Evolutionary conservation across 2,888 invertebrate species (phyloP).

Genomic region (Hedya salicella): DNA sequence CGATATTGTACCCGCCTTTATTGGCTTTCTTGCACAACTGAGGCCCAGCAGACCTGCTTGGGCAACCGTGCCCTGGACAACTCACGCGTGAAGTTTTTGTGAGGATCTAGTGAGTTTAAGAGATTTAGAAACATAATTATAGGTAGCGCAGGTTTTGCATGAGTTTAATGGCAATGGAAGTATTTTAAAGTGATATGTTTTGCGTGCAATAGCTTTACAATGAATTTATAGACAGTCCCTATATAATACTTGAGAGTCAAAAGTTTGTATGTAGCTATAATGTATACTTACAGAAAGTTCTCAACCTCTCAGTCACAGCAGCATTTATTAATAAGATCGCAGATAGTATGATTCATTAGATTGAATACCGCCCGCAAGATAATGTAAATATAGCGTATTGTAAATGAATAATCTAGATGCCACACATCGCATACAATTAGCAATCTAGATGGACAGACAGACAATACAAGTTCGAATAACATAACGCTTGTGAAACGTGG

Average conservation of each 20-base stretch:
- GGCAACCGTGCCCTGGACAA: constrained; percentile 28
- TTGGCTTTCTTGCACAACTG: constrained; percentile 33
- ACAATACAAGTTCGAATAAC: constrained; percentile 30
- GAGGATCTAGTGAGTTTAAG: constrained; percentile 27
- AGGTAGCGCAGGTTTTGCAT: neutral
- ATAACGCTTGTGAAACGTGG: constrained; percentile 32
- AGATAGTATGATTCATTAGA: neutral
- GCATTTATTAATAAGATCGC: constrained; percentile 1
- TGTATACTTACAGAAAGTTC: neutral
- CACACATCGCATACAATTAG: constrained; percentile 30
- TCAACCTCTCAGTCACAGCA: neutral
- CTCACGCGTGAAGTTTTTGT: constrained; percentile 38
- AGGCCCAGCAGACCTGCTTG: constrained; percentile 24
- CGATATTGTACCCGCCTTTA: constrained; percentile 23
- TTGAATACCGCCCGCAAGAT: constrained; percentile 18
- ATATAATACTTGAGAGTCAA: too few species aligned
- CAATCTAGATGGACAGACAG: constrained; percentile 33
- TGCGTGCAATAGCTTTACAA: neutral
- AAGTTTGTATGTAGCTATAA: too few species aligned
- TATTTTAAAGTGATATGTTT: neutral
- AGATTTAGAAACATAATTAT: constrained; percentile 27
- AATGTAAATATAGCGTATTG: constrained; percentile 22
- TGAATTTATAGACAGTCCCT: neutral
- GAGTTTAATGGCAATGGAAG: neutral
- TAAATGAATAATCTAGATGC: constrained; percentile 38